Evolutionary conservation across 2,113 vertebrate species (phyloP).

Genomic region (Chaetorhynchus papuensis): DNA sequence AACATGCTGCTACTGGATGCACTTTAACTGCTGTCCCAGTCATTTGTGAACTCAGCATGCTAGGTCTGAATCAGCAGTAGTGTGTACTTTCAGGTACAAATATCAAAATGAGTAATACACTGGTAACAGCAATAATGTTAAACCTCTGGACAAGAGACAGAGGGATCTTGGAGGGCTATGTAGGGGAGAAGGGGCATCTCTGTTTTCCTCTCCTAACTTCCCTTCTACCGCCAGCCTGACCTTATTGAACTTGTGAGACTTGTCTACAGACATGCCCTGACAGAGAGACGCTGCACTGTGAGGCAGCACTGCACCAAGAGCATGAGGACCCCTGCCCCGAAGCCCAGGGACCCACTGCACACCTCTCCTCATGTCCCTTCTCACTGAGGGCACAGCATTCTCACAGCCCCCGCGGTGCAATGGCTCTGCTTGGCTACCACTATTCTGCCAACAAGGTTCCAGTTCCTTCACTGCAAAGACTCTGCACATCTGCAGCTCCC

Average conservation of each 20-base stretch:
- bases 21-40: background rate
- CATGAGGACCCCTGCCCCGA: background rate
- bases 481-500: rapidly evolving
- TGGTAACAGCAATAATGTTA: background rate
- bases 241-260: background rate
- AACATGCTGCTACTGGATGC: background rate
- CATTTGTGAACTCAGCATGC: background rate
- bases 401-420: rapidly evolving
- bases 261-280: background rate
- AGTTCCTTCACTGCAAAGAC: background rate
- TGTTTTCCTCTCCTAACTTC: background rate
- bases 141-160: background rate
- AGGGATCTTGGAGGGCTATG: rapidly evolving
- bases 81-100: background rate
- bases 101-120: background rate
- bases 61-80: background rate
- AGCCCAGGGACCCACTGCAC: background rate
- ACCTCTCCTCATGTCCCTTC: background rate
- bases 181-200: background rate
- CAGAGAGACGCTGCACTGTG: background rate
- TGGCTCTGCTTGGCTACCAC: background rate
- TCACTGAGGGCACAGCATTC: rapidly evolving
- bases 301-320: too few relatives aligned
- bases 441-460: background rate
- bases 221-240: background rate